These are phyloP conservation scores for Phalera bucephala DNA, from an alignment of 2,888 invertebrate species.

Conservation along the genomic window DNA sequence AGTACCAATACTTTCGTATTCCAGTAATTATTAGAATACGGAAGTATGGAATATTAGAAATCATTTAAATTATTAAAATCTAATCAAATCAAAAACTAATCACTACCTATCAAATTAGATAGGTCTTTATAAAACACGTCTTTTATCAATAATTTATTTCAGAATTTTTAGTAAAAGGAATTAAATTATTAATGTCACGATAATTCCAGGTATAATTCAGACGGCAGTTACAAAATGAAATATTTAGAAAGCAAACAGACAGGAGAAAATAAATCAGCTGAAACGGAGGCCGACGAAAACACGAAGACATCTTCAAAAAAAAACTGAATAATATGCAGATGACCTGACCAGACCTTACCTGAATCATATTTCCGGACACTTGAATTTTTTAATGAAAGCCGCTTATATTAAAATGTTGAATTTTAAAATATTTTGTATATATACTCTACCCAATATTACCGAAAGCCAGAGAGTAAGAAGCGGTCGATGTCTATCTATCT, in stretches of 20 bases:
- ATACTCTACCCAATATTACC: neutral
- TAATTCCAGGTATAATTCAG: constrained; percentile 75
- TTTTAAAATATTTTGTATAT: neutral
- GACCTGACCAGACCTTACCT: neutral
- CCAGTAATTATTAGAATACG: no score
- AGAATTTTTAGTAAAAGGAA: no score
- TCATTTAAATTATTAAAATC: no score
- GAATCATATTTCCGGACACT: neutral
- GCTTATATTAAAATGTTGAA: constrained; percentile 12
- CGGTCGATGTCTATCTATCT: no score
- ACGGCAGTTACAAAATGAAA: constrained; percentile 83
- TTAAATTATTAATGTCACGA: neutral
- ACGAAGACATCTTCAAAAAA: constrained; percentile 13
- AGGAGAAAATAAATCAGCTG: constrained; percentile 11
- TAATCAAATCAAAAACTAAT: no score
- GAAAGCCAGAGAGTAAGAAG: no score
- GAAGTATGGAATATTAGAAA: no score
- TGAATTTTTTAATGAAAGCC: constrained; percentile 9
- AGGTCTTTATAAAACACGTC: no score
- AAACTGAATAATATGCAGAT: constrained; percentile 3
- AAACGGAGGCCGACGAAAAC: constrained; percentile 13
- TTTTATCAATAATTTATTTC: no score
- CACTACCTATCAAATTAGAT: no score
- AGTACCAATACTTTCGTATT: no score
- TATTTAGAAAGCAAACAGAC: constrained; percentile 74